Conservation (phyloP, 2,888 invertebrate species). For the Hydraecia micacea region DNA sequence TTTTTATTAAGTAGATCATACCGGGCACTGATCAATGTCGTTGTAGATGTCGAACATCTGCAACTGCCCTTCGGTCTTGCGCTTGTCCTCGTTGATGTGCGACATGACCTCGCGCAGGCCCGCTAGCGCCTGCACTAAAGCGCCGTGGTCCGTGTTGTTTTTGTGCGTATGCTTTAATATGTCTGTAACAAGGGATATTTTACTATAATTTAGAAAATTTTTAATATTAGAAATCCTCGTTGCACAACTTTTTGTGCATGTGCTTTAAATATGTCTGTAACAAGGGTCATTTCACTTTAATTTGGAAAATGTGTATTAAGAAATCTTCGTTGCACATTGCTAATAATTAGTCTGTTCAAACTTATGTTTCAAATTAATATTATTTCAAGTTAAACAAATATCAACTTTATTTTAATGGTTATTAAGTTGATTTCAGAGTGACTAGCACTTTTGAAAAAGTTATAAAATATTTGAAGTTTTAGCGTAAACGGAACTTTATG, state of each 20-base stretch:
- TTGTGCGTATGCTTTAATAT: slow-evolving; percentile 97
- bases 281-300: no score
- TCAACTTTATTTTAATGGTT: no score
- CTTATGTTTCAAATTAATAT: no score
- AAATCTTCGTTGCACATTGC: background rate
- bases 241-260: background rate
- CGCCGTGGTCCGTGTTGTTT: slow-evolving; percentile 96
- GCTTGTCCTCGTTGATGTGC: slow-evolving; percentile 99
- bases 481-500: no score
- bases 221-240: background rate
- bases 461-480: no score
- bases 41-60: slow-evolving; percentile 99
- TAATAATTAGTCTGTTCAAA: no score
- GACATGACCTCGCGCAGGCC: slow-evolving; percentile 98
- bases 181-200: slow-evolving; percentile 89
- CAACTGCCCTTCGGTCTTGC: slow-evolving; percentile 98
- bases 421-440: no score
- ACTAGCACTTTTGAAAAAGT: no score
- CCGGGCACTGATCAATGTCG: slow-evolving; percentile 99
- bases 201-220: background rate
- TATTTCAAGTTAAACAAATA: no score
- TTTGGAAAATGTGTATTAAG: no score
- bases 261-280: no score
- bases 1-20: slow-evolving; percentile 78
- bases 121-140: slow-evolving; percentile 95